These are phyloP conservation scores for Tachina lurida DNA, from an alignment of 2,888 invertebrate species.

Conservation along the genomic window DNA sequence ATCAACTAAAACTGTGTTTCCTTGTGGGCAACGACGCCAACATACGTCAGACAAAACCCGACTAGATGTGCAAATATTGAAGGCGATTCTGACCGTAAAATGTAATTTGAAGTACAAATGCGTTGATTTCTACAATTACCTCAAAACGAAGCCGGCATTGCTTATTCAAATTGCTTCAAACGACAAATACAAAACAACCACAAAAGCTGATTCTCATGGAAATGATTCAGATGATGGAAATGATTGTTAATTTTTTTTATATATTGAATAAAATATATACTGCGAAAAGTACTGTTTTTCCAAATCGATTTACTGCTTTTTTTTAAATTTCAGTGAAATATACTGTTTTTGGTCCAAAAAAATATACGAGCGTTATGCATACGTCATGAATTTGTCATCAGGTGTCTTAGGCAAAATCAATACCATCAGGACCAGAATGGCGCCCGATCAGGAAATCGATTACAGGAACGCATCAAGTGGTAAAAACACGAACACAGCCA, in stretches of 20 bases:
- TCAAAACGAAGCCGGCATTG: slow-evolving; percentile 39
- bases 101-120: slow-evolving; percentile 12
- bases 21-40: too few relatives aligned
- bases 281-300: slow-evolving; percentile 10
- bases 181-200: slow-evolving; percentile 33
- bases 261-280: not conserved
- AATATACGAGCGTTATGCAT: not conserved
- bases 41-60: slow-evolving; percentile 38
- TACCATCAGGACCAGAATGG: too few relatives aligned
- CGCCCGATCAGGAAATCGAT: too few relatives aligned
- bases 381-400: too few relatives aligned
- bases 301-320: slow-evolving; percentile 7
- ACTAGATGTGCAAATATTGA: slow-evolving; percentile 42
- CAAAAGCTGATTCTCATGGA: slow-evolving; percentile 24
- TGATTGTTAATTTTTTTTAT: slow-evolving; percentile 7
- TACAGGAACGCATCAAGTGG: too few relatives aligned
- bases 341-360: slow-evolving; percentile 1
- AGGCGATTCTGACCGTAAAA: not conserved
- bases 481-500: too few relatives aligned
- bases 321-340: not conserved
- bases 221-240: slow-evolving; percentile 19
- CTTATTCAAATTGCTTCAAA: slow-evolving; percentile 38
- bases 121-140: slow-evolving; percentile 25
- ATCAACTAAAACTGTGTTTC: too few relatives aligned
- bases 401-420: too few relatives aligned